Base-by-base conservation (phyloP, 2,888 invertebrate genomes). In the Anodontia alba region DNA sequence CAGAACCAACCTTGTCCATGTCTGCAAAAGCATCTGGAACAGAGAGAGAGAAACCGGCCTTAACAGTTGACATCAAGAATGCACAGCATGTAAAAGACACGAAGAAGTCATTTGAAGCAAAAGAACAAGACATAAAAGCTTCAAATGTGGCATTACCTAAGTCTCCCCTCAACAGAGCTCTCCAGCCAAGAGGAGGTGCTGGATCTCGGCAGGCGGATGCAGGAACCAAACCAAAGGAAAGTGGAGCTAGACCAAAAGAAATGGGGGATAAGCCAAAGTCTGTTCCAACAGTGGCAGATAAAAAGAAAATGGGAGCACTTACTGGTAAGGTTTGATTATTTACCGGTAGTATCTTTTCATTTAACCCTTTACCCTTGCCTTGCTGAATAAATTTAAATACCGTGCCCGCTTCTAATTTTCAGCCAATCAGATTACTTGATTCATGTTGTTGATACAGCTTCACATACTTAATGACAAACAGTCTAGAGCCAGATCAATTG, bases 1-100 rank as follows among this genome's bases (percentile, higher is more conserved):
- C 81, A 15, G 79, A 76, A 46, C 88, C 88, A 2, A 84, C 84
- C 0, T 71, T 89, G n/a, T 84, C 89, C 0, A 83, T 89, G 74
- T 79, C 89, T 0, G 81, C 87, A 51, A 86, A 83, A 38, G 76
- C 73, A 10, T 46, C 74, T 20, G 68, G 69, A 29, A 42, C 75
- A 2, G 76, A 85, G 51, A 72, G 75, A 36, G 78, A 84, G 31
- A 75, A 69, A 38, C 46, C 82, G 15, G 73, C 79, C 0, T 38
- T 29, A 26, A 67, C 76, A 3, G 15, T 71, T 51, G 70, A 72
- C 42, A 68, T 62, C 10, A 81, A 76, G 67, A 68, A 70, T 54
- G 66, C 46, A n/a, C 42, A 74, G 33, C 54, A 76, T 23, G 57
- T 76, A 7, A 80, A 23, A 67, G 76, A 82, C 66, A 26, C 66